Conservation (phyloP, 2,888 invertebrate genomes). For the Patella caerulea region DNA sequence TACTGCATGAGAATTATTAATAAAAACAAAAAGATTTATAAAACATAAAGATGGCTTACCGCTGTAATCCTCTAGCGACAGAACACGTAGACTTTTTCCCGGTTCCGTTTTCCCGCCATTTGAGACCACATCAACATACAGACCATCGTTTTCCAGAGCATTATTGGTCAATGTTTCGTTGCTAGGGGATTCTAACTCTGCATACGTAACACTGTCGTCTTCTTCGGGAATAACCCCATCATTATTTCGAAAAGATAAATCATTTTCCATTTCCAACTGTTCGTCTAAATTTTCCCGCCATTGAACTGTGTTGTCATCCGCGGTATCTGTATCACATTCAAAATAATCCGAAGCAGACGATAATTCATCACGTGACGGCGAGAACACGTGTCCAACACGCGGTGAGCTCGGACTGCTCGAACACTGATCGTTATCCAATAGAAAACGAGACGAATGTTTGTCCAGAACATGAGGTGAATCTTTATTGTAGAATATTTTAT, state of each 20-base stretch:
- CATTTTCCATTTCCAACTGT: too few relatives aligned
- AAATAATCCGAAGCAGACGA: conserved; percentile 11
- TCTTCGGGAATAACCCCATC: neutral
- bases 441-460: neutral
- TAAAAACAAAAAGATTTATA: too few relatives aligned
- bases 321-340: neutral
- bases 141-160: neutral
- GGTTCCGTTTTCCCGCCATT: too few relatives aligned
- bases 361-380: conserved; percentile 12
- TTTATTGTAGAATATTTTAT: neutral
- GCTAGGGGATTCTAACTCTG: neutral
- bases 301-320: neutral
- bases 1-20: too few relatives aligned
- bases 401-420: neutral
- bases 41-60: too few relatives aligned
- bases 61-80: too few relatives aligned
- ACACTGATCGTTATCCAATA: neutral
- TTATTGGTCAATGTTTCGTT: neutral
- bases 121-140: too few relatives aligned
- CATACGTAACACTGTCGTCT: neutral
- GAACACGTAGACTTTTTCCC: too few relatives aligned
- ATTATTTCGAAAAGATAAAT: neutral
- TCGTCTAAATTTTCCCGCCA: conserved; percentile 1
- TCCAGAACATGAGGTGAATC: neutral
- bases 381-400: neutral